phyloP scores from a whole-genome alignment of 2,888 invertebrate genomes.

The Melanchra persicariae region DNA sequence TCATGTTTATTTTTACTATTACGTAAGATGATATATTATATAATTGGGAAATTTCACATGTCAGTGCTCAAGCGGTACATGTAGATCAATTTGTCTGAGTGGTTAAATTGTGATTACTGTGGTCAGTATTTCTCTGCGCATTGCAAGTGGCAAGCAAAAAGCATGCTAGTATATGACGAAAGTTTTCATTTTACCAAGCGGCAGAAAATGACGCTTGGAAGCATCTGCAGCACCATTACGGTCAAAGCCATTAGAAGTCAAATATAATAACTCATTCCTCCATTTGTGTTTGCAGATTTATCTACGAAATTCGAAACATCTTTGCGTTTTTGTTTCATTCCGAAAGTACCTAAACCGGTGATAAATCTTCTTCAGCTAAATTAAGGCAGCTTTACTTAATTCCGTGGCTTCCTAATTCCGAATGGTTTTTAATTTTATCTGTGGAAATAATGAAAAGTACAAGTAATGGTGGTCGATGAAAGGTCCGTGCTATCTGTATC shows the following conservation, averaged over 20 bases:
- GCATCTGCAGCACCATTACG: background rate
- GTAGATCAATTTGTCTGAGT: too few species aligned
- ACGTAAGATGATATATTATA: too few species aligned
- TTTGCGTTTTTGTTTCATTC: slow-evolving; percentile 31
- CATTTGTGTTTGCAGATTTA: slow-evolving; percentile 20
- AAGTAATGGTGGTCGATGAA: slow-evolving; percentile 48
- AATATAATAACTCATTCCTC: slow-evolving; percentile 26
- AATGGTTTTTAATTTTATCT: slow-evolving; percentile 57
- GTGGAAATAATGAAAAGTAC: slow-evolving; percentile 45
- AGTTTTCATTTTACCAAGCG: background rate
- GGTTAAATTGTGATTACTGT: too few species aligned
- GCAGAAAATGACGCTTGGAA: background rate
- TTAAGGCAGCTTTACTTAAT: slow-evolving; percentile 49
- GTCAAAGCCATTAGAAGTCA: slow-evolving; percentile 13
- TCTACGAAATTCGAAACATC: slow-evolving; percentile 27
- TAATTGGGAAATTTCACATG: too few species aligned
- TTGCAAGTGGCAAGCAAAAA: too few species aligned
- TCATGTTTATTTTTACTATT: too few species aligned
- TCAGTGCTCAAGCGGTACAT: too few species aligned
- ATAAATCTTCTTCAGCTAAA: slow-evolving; percentile 58
- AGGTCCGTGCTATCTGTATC: slow-evolving; percentile 45
- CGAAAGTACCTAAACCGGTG: slow-evolving; percentile 30
- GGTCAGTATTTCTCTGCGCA: too few species aligned
- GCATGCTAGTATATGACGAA: background rate
- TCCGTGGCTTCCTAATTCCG: slow-evolving; percentile 36